A percentile compares a stretch with the other conserved stretches of the same genome.
Conservation (phyloP, 1,140 invertebrate species). For the Bactericera cockerelli region DNA sequence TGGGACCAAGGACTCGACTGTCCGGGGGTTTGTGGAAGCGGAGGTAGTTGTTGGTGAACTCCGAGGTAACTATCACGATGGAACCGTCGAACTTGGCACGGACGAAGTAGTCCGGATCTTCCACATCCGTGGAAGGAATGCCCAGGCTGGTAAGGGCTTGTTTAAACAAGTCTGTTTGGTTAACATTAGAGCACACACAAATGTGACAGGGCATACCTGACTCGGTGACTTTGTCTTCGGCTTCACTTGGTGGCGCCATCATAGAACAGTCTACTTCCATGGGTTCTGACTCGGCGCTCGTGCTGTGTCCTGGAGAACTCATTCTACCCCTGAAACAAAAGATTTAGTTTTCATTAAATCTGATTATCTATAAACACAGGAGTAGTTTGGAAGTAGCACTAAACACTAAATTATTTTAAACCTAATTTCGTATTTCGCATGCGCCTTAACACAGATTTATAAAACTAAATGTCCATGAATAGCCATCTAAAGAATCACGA, state of each 20-base stretch:
- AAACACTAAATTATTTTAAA: too few relatives aligned
- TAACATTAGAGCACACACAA: conserved; percentile 1
- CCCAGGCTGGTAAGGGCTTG: background rate
- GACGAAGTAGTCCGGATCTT: background rate
- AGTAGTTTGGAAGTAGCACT: too few relatives aligned
- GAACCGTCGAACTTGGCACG: background rate
- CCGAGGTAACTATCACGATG: background rate
- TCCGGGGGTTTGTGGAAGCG: background rate
- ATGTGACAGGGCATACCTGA: conserved; percentile 4
- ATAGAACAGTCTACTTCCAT: conserved; percentile 1
- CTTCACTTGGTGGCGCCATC: background rate
- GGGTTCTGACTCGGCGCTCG: background rate
- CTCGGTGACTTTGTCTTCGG: background rate
- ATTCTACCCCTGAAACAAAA: background rate
- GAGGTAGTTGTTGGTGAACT: background rate
- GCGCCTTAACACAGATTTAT: too few relatives aligned
- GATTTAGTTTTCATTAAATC: too few relatives aligned
- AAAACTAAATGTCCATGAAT: too few relatives aligned
- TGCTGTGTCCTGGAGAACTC: background rate
- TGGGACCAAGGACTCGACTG: conserved; percentile 26
- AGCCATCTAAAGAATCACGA: too few relatives aligned
- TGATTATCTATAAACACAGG: too few relatives aligned
- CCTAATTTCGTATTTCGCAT: too few relatives aligned
- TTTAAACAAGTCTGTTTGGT: background rate
- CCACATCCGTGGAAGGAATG: background rate